phyloP scores from a whole-genome alignment of 2,888 invertebrate genomes.

The Spodoptera picta region DNA sequence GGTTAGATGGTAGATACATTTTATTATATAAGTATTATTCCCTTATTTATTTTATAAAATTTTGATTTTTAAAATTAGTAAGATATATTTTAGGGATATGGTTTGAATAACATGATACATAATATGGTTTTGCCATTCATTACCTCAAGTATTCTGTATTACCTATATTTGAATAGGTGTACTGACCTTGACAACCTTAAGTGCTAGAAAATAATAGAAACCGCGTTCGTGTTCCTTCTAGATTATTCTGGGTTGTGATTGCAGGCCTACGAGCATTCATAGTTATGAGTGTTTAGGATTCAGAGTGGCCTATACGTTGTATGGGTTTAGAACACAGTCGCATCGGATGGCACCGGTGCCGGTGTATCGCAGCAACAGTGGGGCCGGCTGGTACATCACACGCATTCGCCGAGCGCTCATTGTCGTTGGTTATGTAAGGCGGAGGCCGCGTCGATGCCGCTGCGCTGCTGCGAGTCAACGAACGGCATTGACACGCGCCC shows the following conservation, averaged over 20 bases:
- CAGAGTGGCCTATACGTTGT: neutral
- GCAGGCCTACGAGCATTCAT: neutral
- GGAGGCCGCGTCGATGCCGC: constrained; percentile 86
- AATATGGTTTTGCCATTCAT: constrained; percentile 17
- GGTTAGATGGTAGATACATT: no score
- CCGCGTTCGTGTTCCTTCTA: constrained; percentile 13
- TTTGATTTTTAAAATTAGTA: no score
- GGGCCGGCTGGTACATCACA: constrained; percentile 75
- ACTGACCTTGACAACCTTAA: constrained; percentile 32
- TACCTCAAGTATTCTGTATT: constrained; percentile 11
- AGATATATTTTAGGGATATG: no score
- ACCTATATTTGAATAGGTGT: constrained; percentile 6
- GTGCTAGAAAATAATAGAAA: constrained; percentile 1
- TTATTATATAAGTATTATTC: no score
- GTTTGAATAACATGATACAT: no score
- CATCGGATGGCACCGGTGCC: constrained; percentile 22
- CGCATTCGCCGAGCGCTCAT: constrained; percentile 81
- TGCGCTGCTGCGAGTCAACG: constrained; percentile 86
- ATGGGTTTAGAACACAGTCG: constrained; percentile 6
- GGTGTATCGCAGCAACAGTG: constrained; percentile 42
- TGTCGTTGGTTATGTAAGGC: constrained; percentile 88
- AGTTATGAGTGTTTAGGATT: constrained; percentile 2
- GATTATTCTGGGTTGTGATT: constrained; percentile 20
- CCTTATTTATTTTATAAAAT: no score
- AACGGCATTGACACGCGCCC: constrained; percentile 88